These are phyloP conservation scores for Ormyrus pomaceus DNA, from an alignment of 2,888 invertebrate species.

Conservation along the genomic window DNA sequence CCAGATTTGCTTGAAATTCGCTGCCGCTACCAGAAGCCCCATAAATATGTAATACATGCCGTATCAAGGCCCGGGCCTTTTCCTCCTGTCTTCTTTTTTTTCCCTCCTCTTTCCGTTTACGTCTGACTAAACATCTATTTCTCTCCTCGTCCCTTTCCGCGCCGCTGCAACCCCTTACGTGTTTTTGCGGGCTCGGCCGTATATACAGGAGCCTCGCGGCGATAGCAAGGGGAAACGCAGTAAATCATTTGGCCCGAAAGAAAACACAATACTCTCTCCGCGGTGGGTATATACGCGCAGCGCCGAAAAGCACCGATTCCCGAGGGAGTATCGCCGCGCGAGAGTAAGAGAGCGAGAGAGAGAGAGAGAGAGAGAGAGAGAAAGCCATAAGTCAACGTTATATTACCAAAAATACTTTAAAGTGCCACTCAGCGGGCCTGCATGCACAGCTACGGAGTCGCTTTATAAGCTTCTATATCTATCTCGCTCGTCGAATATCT, in stretches of 20 bases:
- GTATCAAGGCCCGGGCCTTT: slow-evolving; percentile 62
- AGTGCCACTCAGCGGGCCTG: slow-evolving; percentile 68
- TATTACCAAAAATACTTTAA: slow-evolving; percentile 75
- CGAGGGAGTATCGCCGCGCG: not conserved
- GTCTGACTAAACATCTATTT: slow-evolving; percentile 57
- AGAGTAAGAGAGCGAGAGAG: slow-evolving; percentile 4
- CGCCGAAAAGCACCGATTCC: slow-evolving; percentile 46
- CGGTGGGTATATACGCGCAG: not conserved
- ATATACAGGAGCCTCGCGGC: slow-evolving; percentile 62
- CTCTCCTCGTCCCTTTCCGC: slow-evolving; percentile 49
- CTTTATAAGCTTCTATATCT: slow-evolving; percentile 40
- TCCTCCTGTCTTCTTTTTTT: slow-evolving; percentile 52
- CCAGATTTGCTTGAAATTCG: slow-evolving; percentile 73
- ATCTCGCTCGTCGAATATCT: not conserved
- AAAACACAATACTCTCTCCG: slow-evolving; percentile 70
- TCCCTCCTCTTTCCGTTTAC: slow-evolving; percentile 50
- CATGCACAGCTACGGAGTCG: slow-evolving; percentile 43
- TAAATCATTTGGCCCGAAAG: slow-evolving; percentile 75
- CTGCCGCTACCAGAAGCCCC: slow-evolving; percentile 70
- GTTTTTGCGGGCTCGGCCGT: slow-evolving; percentile 64
- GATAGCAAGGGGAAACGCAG: slow-evolving; percentile 68
- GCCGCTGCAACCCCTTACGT: slow-evolving; percentile 68
- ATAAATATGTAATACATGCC: slow-evolving; percentile 75
- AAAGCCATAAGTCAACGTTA: slow-evolving; percentile 73
- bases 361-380: slow-evolving; percentile 33